Evolutionary conservation across 2,113 vertebrate genomes (phyloP).

Genomic region (Cottus gobio): DNA sequence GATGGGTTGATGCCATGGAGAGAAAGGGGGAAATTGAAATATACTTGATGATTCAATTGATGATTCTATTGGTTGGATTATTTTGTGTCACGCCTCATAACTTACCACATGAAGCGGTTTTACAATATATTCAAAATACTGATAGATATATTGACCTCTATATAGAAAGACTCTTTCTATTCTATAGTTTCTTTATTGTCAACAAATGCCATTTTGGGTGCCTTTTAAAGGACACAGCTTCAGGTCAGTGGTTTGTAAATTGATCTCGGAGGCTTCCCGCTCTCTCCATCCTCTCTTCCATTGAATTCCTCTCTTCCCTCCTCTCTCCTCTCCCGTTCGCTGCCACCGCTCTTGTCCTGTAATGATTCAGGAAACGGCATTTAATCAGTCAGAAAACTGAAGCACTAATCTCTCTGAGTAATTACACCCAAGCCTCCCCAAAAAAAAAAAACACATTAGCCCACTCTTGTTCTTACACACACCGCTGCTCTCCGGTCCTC

Average conservation of each 20-base stretch:
- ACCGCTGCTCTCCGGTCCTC: background rate
- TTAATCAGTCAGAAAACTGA: slow-evolving; percentile 50
- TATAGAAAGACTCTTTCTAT: too few relatives aligned
- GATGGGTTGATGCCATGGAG: background rate
- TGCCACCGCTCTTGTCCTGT: background rate
- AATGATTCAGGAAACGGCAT: slow-evolving; percentile 30
- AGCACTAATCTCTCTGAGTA: slow-evolving; percentile 50
- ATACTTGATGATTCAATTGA: background rate
- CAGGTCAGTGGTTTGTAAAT: background rate
- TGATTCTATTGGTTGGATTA: background rate
- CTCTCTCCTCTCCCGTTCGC: background rate
- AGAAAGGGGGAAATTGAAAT: background rate
- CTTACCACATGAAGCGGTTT: too few relatives aligned
- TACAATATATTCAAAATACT: too few relatives aligned
- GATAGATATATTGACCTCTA: too few relatives aligned
- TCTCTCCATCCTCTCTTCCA: background rate
- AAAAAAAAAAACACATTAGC: slow-evolving; percentile 12
- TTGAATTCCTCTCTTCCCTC: background rate
- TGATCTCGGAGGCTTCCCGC: background rate
- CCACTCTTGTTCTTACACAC: slow-evolving; percentile 8
- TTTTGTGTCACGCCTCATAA: background rate
- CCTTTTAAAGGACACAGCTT: background rate
- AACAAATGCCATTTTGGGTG: background rate
- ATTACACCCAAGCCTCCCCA: slow-evolving; percentile 19
- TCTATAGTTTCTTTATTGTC: background rate